Evolutionary conservation across 2,888 invertebrate species (phyloP).

Genomic region (Dasysyrphus tricinctus): DNA sequence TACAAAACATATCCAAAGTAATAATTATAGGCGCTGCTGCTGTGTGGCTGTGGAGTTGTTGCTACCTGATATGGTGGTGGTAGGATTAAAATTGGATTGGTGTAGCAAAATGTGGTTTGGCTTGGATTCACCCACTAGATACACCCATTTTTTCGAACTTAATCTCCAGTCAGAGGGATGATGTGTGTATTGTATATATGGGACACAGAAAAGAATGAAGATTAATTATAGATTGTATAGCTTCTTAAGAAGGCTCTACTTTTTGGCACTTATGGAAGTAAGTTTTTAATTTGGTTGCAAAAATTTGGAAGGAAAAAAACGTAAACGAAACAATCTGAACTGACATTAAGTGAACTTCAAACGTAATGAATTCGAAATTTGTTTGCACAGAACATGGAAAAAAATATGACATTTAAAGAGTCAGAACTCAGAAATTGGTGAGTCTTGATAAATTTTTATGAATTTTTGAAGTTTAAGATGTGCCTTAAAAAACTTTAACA

Average conservation of each 20-base stretch:
- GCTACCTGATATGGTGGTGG: conserved; percentile 44
- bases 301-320: neutral
- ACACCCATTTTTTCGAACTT: conserved; percentile 51
- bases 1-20: neutral
- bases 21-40: conserved; percentile 64
- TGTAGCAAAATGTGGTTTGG: conserved; percentile 40
- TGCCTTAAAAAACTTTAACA: no score
- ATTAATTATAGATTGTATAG: conserved; percentile 55
- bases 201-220: conserved; percentile 16
- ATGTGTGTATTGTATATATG: neutral
- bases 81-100: conserved; percentile 5
- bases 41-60: conserved; percentile 20
- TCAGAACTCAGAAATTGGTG: no score
- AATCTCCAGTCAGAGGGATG: neutral
- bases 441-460: no score
- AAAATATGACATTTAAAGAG: no score
- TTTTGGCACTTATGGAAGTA: neutral
- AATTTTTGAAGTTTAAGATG: no score
- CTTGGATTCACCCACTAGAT: conserved; percentile 59
- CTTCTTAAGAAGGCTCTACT: conserved; percentile 9
- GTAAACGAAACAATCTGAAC: no score
- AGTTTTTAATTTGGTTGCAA: neutral
- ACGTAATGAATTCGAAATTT: no score
- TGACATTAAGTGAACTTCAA: no score
- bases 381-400: no score